A percentile compares a stretch with the other conserved stretches of the same genome.
Evolutionary conservation across 2,113 vertebrate genomes (phyloP).

Genomic region (Phocoena sinus): DNA sequence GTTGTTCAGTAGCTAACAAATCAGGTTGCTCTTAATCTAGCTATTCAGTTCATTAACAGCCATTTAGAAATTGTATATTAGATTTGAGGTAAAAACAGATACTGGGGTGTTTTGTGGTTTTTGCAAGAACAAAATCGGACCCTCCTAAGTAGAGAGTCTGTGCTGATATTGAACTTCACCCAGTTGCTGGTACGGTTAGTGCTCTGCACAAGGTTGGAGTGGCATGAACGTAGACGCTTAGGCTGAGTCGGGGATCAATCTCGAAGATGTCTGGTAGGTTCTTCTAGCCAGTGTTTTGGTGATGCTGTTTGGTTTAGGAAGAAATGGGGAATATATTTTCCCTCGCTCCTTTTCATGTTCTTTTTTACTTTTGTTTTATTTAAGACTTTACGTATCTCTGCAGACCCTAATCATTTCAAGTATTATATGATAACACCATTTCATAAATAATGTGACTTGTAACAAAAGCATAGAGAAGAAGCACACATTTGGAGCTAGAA

Average conservation of each 20-base stretch:
- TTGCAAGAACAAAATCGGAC: background rate
- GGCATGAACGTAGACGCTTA: background rate
- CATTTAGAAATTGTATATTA: background rate
- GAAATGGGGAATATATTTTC: background rate
- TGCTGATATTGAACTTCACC: background rate
- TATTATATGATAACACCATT: background rate
- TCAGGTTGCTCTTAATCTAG: background rate
- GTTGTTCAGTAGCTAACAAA: background rate
- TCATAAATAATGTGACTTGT: background rate
- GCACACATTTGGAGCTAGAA: background rate
- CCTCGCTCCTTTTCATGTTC: background rate
- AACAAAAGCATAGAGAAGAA: background rate
- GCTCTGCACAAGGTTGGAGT: background rate
- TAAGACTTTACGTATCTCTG: background rate
- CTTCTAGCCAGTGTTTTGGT: background rate
- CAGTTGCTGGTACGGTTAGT: background rate
- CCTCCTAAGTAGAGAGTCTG: background rate
- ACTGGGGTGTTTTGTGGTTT: background rate
- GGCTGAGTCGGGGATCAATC: background rate
- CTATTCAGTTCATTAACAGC: background rate
- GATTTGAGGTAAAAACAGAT: background rate
- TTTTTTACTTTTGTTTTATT: constrained; percentile 32
- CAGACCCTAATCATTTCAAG: background rate
- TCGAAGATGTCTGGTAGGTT: background rate
- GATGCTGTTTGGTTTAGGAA: background rate